These are phyloP conservation scores for Tetramorium parvispinum DNA, from an alignment of 1,140 invertebrate genomes.

Conservation along the genomic window DNA sequence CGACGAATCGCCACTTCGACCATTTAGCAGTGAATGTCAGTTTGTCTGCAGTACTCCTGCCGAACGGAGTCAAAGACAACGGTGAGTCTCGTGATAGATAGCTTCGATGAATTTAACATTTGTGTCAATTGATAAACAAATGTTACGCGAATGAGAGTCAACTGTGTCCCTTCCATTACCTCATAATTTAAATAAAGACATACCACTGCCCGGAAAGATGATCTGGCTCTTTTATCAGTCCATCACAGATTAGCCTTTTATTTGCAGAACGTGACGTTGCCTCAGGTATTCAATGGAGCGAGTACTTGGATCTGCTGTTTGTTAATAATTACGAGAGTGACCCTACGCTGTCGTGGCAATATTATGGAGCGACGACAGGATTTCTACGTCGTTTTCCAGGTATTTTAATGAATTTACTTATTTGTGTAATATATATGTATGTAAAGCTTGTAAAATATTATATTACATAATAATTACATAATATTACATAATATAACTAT, in stretches of 20 bases:
- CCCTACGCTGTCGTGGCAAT: constrained; percentile 97
- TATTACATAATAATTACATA: too few species aligned
- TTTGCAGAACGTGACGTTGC: constrained; percentile 91
- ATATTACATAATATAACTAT: too few species aligned
- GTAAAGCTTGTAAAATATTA: neutral
- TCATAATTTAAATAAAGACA: neutral
- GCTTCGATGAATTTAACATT: neutral
- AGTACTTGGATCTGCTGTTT: constrained; percentile 95
- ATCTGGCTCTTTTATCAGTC: neutral
- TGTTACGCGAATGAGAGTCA: neutral
- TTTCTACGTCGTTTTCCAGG: constrained; percentile 97
- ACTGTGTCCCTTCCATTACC: neutral
- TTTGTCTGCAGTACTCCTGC: constrained; percentile 95
- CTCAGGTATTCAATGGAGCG: constrained; percentile 96
- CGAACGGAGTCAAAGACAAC: constrained; percentile 92
- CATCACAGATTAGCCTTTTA: neutral
- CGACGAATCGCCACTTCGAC: constrained; percentile 92
- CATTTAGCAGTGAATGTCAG: constrained; percentile 94
- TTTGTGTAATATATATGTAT: neutral
- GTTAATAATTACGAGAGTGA: constrained; percentile 96
- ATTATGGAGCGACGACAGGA: constrained; percentile 96
- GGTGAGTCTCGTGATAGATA: constrained; percentile 83
- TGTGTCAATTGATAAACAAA: neutral
- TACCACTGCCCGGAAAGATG: neutral
- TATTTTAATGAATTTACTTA: constrained; percentile 79